Base-by-base conservation (phyloP, 2,797 vertebrate species). In the Enteromius argenteus region DNA sequence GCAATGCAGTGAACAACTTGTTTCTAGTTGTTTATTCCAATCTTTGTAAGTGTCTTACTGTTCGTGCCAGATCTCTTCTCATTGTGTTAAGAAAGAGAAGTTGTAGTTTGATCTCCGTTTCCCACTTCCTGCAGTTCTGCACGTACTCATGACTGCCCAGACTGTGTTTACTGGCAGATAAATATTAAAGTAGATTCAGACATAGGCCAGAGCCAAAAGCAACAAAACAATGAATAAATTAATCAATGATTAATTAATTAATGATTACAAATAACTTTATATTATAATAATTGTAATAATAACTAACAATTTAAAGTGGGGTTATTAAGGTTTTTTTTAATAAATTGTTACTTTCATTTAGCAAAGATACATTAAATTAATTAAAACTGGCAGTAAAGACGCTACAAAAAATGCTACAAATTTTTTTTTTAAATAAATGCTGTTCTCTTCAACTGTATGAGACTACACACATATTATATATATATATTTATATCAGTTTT, bases 91-190 rank as follows among this genome's bases (percentile, higher is more conserved):
- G 93, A 80, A 95, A 95, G 87, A 99, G 93, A 0, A 99, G 97
- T 87, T 99, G 98, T 78, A 99, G 94, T 67, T 95, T 95, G 94
- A 99, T 99, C 90, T 99, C 98, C 1, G 93, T 92, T 89, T 99
- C 98, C 97, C 97, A 99, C 91, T 99, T 99, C 69, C 97, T 94
- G 94, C 97, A 99, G 92, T 95, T 97, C 94, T 99, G 98, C 92
- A 99, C 96, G 62, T 99, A 97, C 90, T 99, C 97, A 15, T 99
- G 98, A 89, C 97, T 98, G 91, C 98, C 98, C 53, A 99, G 93
- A 83, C 96, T 97, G 93, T 99, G 96, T 90, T 98, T 97, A 93
- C 98, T 99, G 92, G 19, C 76, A 84, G 71, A 83, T 44, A 82
- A 82, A 62, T 3, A 3, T 49, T 69, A 88, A 75, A 89, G 2